These are phyloP conservation scores for Dasyprocta punctata DNA, from an alignment of 2,113 vertebrate species.

Conservation along the genomic window DNA sequence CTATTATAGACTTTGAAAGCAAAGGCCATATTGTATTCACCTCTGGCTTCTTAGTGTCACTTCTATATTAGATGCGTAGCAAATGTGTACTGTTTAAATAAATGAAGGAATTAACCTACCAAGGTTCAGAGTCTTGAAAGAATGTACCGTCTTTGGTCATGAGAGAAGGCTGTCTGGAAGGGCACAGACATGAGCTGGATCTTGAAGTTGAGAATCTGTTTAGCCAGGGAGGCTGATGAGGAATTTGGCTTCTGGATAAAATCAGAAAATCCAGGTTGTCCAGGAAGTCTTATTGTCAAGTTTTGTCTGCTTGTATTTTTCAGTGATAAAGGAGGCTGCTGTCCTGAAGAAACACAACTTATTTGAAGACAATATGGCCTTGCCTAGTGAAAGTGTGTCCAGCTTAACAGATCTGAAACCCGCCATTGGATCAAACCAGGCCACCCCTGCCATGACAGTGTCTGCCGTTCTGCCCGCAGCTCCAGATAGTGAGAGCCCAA, in stretches of 20 bases:
- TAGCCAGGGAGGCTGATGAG: neutral
- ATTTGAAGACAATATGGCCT: conserved; percentile 89
- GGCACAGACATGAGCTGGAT: neutral
- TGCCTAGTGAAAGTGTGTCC: conserved; percentile 90
- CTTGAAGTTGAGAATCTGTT: neutral
- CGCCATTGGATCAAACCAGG: conserved; percentile 85
- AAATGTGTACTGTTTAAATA: neutral
- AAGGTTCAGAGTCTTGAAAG: neutral
- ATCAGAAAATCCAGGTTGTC: neutral
- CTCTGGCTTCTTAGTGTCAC: neutral
- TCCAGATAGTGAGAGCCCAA: conserved; percentile 41
- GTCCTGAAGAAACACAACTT: conserved; percentile 94
- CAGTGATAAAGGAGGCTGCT: conserved; percentile 95
- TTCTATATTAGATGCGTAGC: neutral
- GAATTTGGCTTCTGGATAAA: neutral
- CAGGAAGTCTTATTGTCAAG: neutral
- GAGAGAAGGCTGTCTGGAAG: neutral
- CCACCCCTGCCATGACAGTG: conserved; percentile 84
- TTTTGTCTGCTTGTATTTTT: conserved; percentile 55
- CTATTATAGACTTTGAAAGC: neutral
- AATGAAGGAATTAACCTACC: neutral
- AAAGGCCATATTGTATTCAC: neutral
- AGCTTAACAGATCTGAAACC: conserved; percentile 89
- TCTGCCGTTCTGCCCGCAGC: conserved; percentile 66
- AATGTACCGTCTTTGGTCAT: neutral